These are phyloP conservation scores for Acanthoscelides obtectus DNA, from an alignment of 2,888 invertebrate species.

Conservation along the genomic window DNA sequence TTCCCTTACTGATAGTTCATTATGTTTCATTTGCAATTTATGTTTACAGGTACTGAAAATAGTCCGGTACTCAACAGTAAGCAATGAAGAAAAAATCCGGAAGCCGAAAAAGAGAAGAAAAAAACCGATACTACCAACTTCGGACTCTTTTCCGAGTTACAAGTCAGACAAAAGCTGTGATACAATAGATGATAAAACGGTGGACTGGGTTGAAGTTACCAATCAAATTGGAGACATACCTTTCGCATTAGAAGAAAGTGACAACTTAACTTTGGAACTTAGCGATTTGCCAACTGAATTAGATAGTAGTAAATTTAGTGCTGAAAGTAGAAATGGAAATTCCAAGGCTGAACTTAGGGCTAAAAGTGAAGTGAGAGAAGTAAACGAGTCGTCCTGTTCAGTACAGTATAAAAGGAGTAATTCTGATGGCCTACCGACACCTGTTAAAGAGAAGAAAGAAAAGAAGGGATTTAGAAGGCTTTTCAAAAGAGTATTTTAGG, in stretches of 20 bases:
- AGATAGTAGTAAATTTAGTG: slow-evolving; percentile 31
- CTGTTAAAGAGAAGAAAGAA: slow-evolving; percentile 48
- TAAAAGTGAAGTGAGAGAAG: slow-evolving; percentile 15
- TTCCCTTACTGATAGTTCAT: too few relatives aligned
- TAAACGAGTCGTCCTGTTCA: slow-evolving; percentile 15
- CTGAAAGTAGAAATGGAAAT: slow-evolving; percentile 28
- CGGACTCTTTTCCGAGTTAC: not conserved
- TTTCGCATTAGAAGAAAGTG: slow-evolving; percentile 43
- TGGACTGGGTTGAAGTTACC: slow-evolving; percentile 14
- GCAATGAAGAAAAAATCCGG: slow-evolving; percentile 18
- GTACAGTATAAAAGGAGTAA: slow-evolving; percentile 9
- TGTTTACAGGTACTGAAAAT: slow-evolving; percentile 56
- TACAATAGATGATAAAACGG: slow-evolving; percentile 7
- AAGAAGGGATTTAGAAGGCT: slow-evolving; percentile 71
- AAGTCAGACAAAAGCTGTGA: slow-evolving; percentile 1
- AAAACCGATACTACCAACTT: slow-evolving; percentile 9
- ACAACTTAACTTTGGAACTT: slow-evolving; percentile 39
- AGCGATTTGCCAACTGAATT: slow-evolving; percentile 27
- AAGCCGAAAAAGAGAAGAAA: slow-evolving; percentile 23
- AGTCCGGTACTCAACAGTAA: slow-evolving; percentile 29
- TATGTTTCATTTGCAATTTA: too few relatives aligned
- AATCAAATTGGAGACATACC: slow-evolving; percentile 35
- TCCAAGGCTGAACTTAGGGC: slow-evolving; percentile 10
- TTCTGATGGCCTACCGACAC: slow-evolving; percentile 1
- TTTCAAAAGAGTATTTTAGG: slow-evolving; percentile 69